phyloP scores from a whole-genome alignment of 2,888 invertebrate species.

The Leucophenga maculata region DNA sequence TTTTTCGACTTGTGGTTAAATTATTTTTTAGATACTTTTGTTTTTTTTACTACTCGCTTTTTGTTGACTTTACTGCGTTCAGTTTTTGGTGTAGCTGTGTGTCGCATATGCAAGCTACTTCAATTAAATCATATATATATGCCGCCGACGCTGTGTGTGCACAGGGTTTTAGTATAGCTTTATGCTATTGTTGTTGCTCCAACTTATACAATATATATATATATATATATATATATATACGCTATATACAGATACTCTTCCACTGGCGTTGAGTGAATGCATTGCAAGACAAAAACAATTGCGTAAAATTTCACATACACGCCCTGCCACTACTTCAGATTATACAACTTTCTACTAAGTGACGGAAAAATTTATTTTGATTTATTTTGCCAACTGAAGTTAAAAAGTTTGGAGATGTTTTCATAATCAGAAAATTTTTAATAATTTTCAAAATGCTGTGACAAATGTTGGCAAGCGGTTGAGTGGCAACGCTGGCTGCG shows the following conservation, averaged over 20 bases:
- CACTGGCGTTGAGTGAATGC: neutral
- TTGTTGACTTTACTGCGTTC: neutral
- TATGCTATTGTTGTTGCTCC: neutral
- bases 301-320: slow-evolving; percentile 5
- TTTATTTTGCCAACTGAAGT: no score
- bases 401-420: no score
- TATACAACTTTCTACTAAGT: slow-evolving; percentile 8
- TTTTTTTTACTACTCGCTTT: neutral
- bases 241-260: slow-evolving; percentile 12
- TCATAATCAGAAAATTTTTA: no score
- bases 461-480: no score
- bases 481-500: no score
- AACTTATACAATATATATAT: slow-evolving; percentile 2
- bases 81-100: neutral
- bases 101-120: neutral
- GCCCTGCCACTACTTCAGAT: neutral
- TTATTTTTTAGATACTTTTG: neutral
- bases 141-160: neutral
- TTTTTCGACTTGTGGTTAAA: neutral
- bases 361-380: neutral
- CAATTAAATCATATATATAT: slow-evolving; percentile 10
- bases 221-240: neutral
- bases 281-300: neutral
- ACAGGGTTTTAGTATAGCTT: neutral
- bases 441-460: no score